phyloP scores from a whole-genome alignment of 2,888 invertebrate species.

The Drosophila ezoana region DNA sequence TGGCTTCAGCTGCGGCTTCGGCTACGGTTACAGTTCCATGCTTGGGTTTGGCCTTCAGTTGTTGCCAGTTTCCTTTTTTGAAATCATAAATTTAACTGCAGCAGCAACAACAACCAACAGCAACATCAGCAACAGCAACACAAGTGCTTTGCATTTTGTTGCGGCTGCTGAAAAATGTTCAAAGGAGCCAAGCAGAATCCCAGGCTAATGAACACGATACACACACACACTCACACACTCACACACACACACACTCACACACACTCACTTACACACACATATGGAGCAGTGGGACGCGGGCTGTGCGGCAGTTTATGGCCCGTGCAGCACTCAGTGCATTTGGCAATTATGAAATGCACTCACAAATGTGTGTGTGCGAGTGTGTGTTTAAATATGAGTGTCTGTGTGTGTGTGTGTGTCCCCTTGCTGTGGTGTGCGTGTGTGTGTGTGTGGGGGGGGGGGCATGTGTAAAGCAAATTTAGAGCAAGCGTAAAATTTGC shows the following conservation, averaged over 20 bases:
- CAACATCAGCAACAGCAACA: slow-evolving; percentile 19
- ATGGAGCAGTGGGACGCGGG: not conserved
- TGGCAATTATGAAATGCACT: slow-evolving; percentile 71
- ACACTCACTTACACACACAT: not conserved
- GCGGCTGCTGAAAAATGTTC: slow-evolving; percentile 52
- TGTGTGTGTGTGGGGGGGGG: slow-evolving; percentile 4
- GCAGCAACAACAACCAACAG: slow-evolving; percentile 22
- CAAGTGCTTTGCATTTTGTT: slow-evolving; percentile 54
- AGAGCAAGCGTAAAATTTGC: slow-evolving; percentile 75
- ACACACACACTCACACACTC: slow-evolving; percentile 6
- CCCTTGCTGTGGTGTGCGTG: not conserved
- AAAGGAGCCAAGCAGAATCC: slow-evolving; percentile 42
- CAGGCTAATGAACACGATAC: slow-evolving; percentile 69
- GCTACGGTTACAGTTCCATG: slow-evolving; percentile 6
- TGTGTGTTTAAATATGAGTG: slow-evolving; percentile 9
- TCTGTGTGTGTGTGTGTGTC: slow-evolving; percentile 6
- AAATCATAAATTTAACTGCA: slow-evolving; percentile 52
- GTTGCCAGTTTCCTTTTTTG: slow-evolving; percentile 30
- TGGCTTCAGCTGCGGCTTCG: slow-evolving; percentile 2
- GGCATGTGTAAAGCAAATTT: slow-evolving; percentile 51
- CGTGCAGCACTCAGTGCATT: slow-evolving; percentile 65
- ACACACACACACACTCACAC: slow-evolving; percentile 8
- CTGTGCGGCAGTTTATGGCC: slow-evolving; percentile 42
- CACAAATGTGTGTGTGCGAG: slow-evolving; percentile 14
- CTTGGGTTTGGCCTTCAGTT: slow-evolving; percentile 33